Conservation (phyloP, 2,888 invertebrate genomes). For the Megamerina dolium region DNA sequence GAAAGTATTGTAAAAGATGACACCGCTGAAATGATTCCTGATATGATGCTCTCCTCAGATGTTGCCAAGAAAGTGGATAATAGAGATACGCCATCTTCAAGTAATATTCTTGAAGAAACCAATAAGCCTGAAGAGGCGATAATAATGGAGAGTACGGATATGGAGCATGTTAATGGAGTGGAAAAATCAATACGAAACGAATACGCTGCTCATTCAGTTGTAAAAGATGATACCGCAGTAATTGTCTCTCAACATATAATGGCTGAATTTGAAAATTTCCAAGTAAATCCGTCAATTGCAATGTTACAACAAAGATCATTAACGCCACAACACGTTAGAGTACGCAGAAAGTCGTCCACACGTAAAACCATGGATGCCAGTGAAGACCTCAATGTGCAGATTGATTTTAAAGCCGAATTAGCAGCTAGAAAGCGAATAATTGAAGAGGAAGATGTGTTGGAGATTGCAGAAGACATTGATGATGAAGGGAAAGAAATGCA, state of each 20-base stretch:
- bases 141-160: conserved; percentile 1
- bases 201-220: neutral
- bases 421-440: no score
- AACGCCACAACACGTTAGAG: conserved; percentile 5
- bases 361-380: conserved; percentile 6
- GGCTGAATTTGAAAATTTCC: conserved; percentile 8
- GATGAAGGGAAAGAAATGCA: neutral
- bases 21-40: neutral
- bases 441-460: neutral
- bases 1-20: neutral
- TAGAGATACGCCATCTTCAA: no score
- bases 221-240: neutral
- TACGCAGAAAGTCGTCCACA: neutral
- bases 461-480: neutral
- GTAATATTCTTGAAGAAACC: conserved; percentile 4
- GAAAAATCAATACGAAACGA: no score
- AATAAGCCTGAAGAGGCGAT: conserved; percentile 5
- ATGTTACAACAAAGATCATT: neutral
- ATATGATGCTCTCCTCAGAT: neutral
- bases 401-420: conserved; percentile 9
- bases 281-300: conserved; percentile 5
- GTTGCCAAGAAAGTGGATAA: no score
- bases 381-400: neutral
- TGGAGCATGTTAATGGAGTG: neutral
- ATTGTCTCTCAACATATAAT: neutral